Percentiles rank a stretch among this genome's conserved stretches.
Conservation (phyloP, 92 coral and sea anemone species). For the Heliopora coerulea region DNA sequence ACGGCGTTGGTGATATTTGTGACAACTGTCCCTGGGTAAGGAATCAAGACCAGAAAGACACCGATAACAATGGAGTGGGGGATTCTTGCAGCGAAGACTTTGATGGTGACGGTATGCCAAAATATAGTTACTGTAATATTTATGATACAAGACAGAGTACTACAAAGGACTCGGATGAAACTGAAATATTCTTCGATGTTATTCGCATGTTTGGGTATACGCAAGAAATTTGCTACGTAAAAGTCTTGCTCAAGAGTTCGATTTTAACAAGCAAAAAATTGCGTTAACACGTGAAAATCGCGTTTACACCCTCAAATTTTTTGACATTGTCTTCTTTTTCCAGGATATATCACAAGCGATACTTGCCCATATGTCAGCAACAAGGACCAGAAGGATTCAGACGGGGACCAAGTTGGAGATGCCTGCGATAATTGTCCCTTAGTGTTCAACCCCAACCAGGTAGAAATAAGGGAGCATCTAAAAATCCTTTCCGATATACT, state of each 20-base stretch:
- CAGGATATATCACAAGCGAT: constrained; percentile 28
- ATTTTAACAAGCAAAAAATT: no score
- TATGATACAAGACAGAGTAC: neutral
- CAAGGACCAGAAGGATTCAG: constrained; percentile 66
- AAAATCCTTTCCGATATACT: no score
- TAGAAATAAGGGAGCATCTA: constrained; percentile 1
- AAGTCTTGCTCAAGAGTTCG: no score
- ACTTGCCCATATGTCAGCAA: constrained; percentile 85
- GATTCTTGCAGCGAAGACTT: constrained; percentile 75
- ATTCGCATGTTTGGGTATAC: no score
- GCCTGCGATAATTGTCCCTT: constrained; percentile 86
- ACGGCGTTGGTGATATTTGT: constrained; percentile 22
- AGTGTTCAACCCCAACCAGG: constrained; percentile 74
- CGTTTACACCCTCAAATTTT: neutral
- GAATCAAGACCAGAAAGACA: constrained; percentile 80
- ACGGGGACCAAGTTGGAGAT: constrained; percentile 75
- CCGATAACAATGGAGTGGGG: constrained; percentile 78
- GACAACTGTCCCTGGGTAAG: constrained; percentile 71
- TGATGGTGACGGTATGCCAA: constrained; percentile 81
- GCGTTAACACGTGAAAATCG: no score
- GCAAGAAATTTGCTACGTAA: no score
- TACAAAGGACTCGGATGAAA: no score
- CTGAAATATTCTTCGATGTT: no score
- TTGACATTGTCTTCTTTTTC: no score
- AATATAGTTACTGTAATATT: neutral